Base-by-base conservation (phyloP, 2,113 vertebrate genomes). In the Gnathonemus echidnorhynchus region DNA sequence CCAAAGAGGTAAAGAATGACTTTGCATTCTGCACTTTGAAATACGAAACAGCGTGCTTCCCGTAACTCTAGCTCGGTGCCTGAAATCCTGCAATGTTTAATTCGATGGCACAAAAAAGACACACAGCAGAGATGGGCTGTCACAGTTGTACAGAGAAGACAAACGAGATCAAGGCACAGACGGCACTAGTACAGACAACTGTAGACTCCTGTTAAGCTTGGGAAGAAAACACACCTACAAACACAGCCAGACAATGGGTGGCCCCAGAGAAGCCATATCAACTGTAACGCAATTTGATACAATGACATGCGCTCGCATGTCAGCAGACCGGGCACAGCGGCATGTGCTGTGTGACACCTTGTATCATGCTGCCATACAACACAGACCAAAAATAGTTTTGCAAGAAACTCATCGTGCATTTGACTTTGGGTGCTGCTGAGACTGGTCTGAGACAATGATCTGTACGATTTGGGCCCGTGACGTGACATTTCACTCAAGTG, bases 1-100 rank as follows among this genome's bases (percentile, higher is more conserved):
- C 39, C 31, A 39, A 80, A 77, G 70, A 77, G 4, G 15, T 88
- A 35, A 89, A 52, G 66, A 35, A 89, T 89, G 88, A 77, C 88
- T 89, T n/a, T 49, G 88, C 66, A 35, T 77, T 89, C 48, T 39
- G 11, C 5, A 48, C 87, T 66, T 88, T 56, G 87, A 39, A 62
- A 88, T 27, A 15, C 87, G 13, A 66, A 49, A n/a, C 35, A 5
- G 11, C 42, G n/a, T 17, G 19, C 21, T 35, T 45, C 56, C 21
- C 19, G 87, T 66, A 42, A 80, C 74, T 17, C 15, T 80, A 42
- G 15, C 74, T 80, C 15, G 35, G 31, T 17, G 35, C 45, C 56
- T 66, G 87, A 88, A 62, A 88, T 66, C 87, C 56, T 45, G 86
- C 13, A 56, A 56, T 42, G 31, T 80, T 80, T 80, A 39, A 80